Conservation (phyloP, 30 jellyfish, hydroid and myxozoan species). For the Cassiopea andromeda region DNA sequence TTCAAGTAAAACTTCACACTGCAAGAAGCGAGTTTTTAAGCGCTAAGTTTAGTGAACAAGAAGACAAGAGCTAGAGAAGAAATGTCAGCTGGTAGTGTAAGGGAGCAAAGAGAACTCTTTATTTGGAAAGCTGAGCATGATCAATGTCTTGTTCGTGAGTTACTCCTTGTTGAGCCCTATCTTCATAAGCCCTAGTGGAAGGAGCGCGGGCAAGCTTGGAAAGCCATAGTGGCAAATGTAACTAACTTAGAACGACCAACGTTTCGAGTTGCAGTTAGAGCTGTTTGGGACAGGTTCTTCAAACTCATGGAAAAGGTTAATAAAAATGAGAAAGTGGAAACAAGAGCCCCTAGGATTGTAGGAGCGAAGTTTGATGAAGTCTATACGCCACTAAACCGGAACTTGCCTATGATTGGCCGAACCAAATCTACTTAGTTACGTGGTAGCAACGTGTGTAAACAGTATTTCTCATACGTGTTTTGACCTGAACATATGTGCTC, state of each 20-base stretch:
- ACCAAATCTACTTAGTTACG: too few relatives aligned
- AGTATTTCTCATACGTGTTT: too few relatives aligned
- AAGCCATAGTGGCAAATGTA: constrained; percentile 30
- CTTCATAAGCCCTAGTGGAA: constrained; percentile 44
- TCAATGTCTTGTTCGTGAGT: constrained; percentile 32
- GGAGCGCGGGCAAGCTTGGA: constrained; percentile 82
- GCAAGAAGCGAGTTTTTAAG: constrained; percentile 23
- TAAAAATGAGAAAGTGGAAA: constrained; percentile 24
- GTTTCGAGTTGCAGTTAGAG: constrained; percentile 57
- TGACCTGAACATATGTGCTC: too few relatives aligned
- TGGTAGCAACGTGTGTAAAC: too few relatives aligned
- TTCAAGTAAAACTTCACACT: constrained; percentile 27
- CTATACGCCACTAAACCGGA: constrained; percentile 28
- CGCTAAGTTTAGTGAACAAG: constrained; percentile 4
- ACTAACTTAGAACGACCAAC: constrained; percentile 45
- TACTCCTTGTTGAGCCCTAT: constrained; percentile 69
- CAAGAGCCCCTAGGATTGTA: constrained; percentile 57
- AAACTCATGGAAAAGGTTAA: constrained; percentile 45
- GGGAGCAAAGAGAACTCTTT: constrained; percentile 58
- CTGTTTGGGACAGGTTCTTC: constrained; percentile 67
- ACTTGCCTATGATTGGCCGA: not conserved
- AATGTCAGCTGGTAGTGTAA: constrained; percentile 35
- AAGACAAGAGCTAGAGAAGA: not conserved
- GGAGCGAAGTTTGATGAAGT: constrained; percentile 63
- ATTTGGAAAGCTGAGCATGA: constrained; percentile 68